These are phyloP conservation scores for Dicrostonyx torquatus DNA, from an alignment of 2,797 vertebrate species.

Conservation along the genomic window DNA sequence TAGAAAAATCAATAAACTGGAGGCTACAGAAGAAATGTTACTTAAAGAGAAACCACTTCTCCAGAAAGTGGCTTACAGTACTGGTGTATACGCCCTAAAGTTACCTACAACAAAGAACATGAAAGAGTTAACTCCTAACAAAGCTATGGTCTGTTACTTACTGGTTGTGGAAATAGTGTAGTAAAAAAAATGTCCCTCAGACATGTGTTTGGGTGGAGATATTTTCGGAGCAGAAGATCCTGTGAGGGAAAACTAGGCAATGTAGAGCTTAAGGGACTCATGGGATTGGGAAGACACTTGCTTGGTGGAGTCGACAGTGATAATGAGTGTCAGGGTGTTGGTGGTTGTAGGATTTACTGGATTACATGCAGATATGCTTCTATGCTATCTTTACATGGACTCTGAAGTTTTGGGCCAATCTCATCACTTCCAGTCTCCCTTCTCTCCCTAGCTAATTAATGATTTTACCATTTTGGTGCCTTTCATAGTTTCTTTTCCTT, in stretches of 20 bases:
- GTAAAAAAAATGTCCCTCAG: conserved; percentile 50
- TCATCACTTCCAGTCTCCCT: background rate
- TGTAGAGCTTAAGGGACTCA: background rate
- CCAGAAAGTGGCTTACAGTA: background rate
- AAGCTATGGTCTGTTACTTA: background rate
- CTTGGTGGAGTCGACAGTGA: background rate
- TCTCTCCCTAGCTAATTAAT: background rate
- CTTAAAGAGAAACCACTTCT: background rate
- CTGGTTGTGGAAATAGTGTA: conserved; percentile 46
- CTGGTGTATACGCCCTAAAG: conserved; percentile 24
- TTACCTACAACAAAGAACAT: background rate
- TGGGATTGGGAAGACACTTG: background rate
- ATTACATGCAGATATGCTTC: background rate
- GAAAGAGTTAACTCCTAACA: conserved; percentile 14
- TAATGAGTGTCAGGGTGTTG: background rate
- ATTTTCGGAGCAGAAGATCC: conserved; percentile 19
- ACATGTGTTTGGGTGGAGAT: conserved; percentile 38
- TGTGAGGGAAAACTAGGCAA: background rate
- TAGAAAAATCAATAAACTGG: background rate
- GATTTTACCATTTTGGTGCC: background rate
- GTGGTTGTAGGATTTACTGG: background rate
- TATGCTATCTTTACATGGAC: no score
- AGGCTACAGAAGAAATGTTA: background rate
- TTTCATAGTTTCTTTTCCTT: background rate
- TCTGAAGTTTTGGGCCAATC: background rate